These are phyloP conservation scores for Petrocephalus microphthalmus DNA, from an alignment of 2,113 vertebrate species.

Conservation along the genomic window DNA sequence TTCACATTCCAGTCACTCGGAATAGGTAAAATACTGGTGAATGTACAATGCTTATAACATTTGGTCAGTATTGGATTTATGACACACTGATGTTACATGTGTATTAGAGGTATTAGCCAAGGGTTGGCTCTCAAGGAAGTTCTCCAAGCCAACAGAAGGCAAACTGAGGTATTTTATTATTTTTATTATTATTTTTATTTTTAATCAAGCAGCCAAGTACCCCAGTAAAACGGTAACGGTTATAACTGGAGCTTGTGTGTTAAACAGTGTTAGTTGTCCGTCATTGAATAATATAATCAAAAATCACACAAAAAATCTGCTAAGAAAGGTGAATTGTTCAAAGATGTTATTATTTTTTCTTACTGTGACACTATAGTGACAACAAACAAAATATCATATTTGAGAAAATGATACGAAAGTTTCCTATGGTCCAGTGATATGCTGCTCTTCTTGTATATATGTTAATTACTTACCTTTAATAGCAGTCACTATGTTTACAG, in stretches of 20 bases:
- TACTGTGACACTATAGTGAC: slow-evolving; percentile 4
- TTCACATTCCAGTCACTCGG: slow-evolving; percentile 1
- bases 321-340: not conserved
- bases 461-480: slow-evolving; percentile 37
- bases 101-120: not conserved
- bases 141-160: not conserved
- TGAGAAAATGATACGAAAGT: slow-evolving; percentile 33
- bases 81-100: not conserved
- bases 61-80: slow-evolving; percentile 17
- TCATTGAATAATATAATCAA: not conserved
- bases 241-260: slow-evolving; percentile 8
- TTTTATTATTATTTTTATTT: not conserved
- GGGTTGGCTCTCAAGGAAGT: not conserved
- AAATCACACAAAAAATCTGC: not conserved
- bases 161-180: not conserved
- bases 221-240: not conserved
- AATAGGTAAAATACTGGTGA: not conserved
- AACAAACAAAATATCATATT: slow-evolving; percentile 24
- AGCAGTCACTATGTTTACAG: slow-evolving; percentile 67
- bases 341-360: not conserved
- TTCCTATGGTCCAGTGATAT: slow-evolving; percentile 45
- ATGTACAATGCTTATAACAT: not conserved
- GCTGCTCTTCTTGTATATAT: slow-evolving; percentile 53
- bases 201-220: not conserved
- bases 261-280: not conserved